phyloP scores from a whole-genome alignment of 2,888 invertebrate species.

The Chromoteleia sp. region DNA sequence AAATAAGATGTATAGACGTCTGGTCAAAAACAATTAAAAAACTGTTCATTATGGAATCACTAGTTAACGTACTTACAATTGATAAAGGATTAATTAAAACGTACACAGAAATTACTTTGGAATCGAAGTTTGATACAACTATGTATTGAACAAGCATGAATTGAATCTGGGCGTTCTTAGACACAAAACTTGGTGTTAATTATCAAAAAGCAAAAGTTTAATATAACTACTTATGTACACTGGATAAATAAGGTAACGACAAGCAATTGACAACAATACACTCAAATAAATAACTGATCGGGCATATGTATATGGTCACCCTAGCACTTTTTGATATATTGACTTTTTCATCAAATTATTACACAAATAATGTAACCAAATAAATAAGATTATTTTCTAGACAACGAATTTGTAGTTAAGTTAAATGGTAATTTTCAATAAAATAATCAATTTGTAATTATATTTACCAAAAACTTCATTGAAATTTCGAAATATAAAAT shows the following conservation, averaged over 20 bases:
- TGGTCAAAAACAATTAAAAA: neutral
- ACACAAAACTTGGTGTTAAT: conserved; percentile 1
- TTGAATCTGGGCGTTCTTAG: neutral
- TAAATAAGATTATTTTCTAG: too few relatives aligned
- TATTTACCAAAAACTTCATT: too few relatives aligned
- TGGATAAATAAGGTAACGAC: neutral
- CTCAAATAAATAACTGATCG: too few relatives aligned
- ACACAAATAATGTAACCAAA: too few relatives aligned
- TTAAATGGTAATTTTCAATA: too few relatives aligned
- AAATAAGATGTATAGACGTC: too few relatives aligned
- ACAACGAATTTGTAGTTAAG: too few relatives aligned
- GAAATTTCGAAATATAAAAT: too few relatives aligned
- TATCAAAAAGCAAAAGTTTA: conserved; percentile 3
- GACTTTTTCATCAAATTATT: too few relatives aligned
- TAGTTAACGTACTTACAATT: neutral
- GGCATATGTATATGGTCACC: too few relatives aligned
- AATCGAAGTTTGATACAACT: conserved; percentile 12
- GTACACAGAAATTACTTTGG: conserved; percentile 2
- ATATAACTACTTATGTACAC: neutral
- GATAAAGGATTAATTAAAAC: neutral
- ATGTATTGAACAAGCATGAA: neutral
- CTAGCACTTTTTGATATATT: too few relatives aligned
- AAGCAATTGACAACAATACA: neutral
- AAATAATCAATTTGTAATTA: too few relatives aligned
- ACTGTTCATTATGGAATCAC: neutral